A percentile compares a stretch with the other conserved stretches of the same genome.
Conservation (phyloP, 2,888 invertebrate species). For the Drosophila meridionalis region DNA sequence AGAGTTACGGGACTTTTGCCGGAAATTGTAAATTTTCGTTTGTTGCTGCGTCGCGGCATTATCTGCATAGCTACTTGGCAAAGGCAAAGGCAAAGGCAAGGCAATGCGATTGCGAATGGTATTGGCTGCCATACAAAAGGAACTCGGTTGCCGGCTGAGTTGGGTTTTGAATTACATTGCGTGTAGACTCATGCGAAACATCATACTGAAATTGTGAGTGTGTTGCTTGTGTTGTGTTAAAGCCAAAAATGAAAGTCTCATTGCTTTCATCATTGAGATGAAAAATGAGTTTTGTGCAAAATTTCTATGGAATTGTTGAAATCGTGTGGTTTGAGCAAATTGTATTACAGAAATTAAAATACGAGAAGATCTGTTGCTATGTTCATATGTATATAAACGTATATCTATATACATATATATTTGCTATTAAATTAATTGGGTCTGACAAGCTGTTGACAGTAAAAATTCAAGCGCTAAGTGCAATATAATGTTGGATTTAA, state of each 20-base stretch:
- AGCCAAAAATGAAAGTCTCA: constrained; percentile 8
- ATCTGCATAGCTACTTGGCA: constrained; percentile 43
- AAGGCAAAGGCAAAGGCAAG: background rate
- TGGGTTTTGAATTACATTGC: constrained; percentile 33
- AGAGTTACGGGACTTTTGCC: constrained; percentile 42
- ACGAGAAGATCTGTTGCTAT: background rate
- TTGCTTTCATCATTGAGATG: constrained; percentile 19
- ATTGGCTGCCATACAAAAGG: constrained; percentile 29
- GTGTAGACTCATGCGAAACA: constrained; percentile 23
- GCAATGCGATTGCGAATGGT: constrained; percentile 32
- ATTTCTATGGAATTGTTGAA: constrained; percentile 11
- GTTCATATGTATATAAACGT: background rate
- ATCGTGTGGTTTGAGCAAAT: background rate
- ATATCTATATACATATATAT: background rate
- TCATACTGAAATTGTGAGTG: constrained; percentile 23
- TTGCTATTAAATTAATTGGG: constrained; percentile 1
- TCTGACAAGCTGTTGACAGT: background rate
- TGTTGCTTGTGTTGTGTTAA: constrained; percentile 4
- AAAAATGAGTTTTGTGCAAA: constrained; percentile 16
- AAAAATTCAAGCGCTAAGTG: constrained; percentile 1
- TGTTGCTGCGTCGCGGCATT: constrained; percentile 48
- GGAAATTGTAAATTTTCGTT: constrained; percentile 76
- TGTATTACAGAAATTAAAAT: constrained; percentile 1
- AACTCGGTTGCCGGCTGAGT: constrained; percentile 2
- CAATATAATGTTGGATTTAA: constrained; percentile 2